Percentiles rank a stretch among this genome's conserved stretches.
phyloP scores from a whole-genome alignment of 23 tunicate genomes.

The Trididemnum nubilum region DNA sequence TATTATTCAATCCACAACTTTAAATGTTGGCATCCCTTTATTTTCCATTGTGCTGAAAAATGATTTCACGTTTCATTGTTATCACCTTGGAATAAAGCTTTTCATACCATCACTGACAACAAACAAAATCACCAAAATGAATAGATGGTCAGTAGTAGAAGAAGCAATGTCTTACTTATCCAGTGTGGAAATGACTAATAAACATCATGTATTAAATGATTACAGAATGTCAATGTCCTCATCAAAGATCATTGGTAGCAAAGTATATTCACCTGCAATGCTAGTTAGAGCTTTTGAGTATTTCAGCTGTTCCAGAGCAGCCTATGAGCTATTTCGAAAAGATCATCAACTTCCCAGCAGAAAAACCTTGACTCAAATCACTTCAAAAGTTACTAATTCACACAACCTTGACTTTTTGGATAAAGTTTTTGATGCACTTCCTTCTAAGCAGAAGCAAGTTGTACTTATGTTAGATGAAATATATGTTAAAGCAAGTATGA shows the following conservation, averaged over 20 bases:
- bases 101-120: neutral
- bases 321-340: neutral
- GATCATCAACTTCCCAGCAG: constrained; percentile 21
- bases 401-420: neutral
- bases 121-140: constrained; percentile 2
- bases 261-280: neutral
- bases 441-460: neutral
- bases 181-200: neutral
- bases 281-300: constrained; percentile 9
- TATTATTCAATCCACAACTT: neutral
- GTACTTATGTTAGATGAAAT: neutral
- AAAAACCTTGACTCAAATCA: neutral
- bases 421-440: neutral
- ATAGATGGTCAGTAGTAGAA: constrained; percentile 4
- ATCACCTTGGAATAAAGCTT: neutral
- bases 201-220: neutral
- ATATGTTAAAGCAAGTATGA: neutral
- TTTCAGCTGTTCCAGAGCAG: constrained; percentile 3
- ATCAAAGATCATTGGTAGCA: neutral
- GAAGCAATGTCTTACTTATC: neutral
- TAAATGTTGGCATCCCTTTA: neutral
- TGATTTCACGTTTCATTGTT: constrained; percentile 3
- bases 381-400: neutral
- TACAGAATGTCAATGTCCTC: neutral
- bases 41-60: neutral